Base-by-base conservation (phyloP, 2,888 invertebrate genomes). In the Venusia cambrica region DNA sequence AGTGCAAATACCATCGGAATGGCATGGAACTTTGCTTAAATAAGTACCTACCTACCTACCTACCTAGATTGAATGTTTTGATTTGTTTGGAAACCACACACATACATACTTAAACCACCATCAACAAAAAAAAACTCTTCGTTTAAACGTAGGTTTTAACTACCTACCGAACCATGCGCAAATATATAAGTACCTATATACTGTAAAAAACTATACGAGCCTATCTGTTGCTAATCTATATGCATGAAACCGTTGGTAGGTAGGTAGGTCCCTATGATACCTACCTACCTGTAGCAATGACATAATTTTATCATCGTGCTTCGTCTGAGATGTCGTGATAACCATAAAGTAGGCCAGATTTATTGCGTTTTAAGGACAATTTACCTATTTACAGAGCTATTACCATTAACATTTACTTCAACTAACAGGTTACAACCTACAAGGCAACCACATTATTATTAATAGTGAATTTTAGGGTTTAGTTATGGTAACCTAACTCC, bases 281-380 rank as follows among this genome's bases (percentile, higher is more conserved):
- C n/a, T n/a, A n/a, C n/a, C n/a, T n/a, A n/a, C n/a, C n/a, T n/a
- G n/a, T 7, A 12, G 12, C 27, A 18, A 7, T 12, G 28, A 47
- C 35, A 40, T 43, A 40, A 38, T 38, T 27, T 33, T 44, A 31
- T 37, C 20, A 26, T 4, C 17, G 13, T 26, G 37, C 5, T 13
- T 11, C 9, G 30, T 31, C 30, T 38, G 28, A 43, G 40, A 34
- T 40, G 40, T 47, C 34, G 43, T 38, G 50, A 42, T 37, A 27
- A 16, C 18, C 42, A 29, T 38, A 38, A 38, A 47, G 12, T 45
- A 43, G 36, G 28, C 17, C 25, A 30, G 30, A 38, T 43, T 30
- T 45, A 49, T 49, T 36, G 40, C 20, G 32, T 44, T 46, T 45
- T 47, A 50, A 12, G 46, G 20, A 8, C 44, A 41, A 40, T 45